Percentiles rank a stretch among this genome's conserved stretches.
These are phyloP conservation scores for Phoxinus phoxinus DNA, from an alignment of 2,113 vertebrate species.

Conservation along the genomic window DNA sequence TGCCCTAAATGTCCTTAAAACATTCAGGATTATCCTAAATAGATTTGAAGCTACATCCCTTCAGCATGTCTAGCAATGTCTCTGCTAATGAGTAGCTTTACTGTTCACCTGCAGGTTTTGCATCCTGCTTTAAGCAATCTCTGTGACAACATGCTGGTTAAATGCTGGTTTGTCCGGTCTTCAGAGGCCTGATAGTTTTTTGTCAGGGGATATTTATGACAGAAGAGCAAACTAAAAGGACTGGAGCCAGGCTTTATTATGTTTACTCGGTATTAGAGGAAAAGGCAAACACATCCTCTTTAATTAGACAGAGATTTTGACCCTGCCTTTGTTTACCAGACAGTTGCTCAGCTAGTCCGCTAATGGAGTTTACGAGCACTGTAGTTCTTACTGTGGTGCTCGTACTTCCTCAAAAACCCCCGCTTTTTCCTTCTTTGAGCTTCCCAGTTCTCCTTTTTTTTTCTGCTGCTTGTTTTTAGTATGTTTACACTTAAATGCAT, in stretches of 20 bases:
- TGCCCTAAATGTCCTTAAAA: no score
- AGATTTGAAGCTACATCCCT: not conserved
- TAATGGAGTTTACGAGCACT: not conserved
- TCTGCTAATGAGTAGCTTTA: not conserved
- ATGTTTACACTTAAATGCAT: not conserved
- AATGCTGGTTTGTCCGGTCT: constrained; percentile 25
- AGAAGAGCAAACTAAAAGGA: constrained; percentile 12
- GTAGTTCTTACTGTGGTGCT: constrained; percentile 17
- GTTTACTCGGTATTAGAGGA: constrained; percentile 5
- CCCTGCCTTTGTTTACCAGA: constrained; percentile 3
- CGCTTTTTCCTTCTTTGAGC: not conserved
- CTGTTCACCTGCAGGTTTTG: not conserved
- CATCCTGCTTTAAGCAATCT: not conserved
- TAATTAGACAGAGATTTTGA: constrained; percentile 18
- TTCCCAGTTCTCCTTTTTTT: constrained; percentile 17
- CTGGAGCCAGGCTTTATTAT: not conserved
- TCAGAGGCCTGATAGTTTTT: not conserved
- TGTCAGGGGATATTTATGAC: constrained; percentile 34
- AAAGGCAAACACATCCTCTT: constrained; percentile 27
- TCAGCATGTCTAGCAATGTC: not conserved
- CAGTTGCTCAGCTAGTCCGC: not conserved
- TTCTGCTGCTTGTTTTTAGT: not conserved
- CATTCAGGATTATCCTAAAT: not conserved
- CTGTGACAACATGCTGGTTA: not conserved
- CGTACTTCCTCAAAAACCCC: constrained; percentile 6